Conservation (phyloP, 2,888 invertebrate genomes). For the Malacosoma neustria region DNA sequence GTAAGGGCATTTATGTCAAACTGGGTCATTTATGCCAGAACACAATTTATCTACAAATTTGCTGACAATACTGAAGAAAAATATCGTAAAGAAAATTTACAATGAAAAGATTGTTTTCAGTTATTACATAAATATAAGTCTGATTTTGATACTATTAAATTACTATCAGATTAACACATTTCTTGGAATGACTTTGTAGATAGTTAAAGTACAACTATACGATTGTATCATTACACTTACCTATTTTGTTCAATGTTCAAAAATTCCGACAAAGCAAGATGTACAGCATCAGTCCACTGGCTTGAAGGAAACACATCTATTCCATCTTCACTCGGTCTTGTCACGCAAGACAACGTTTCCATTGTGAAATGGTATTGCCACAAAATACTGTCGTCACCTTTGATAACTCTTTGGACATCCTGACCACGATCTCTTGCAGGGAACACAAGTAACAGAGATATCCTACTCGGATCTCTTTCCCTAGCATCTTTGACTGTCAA, state of each 20-base stretch:
- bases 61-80: too few relatives aligned
- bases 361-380: conserved; percentile 81
- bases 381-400: conserved; percentile 70
- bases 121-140: too few relatives aligned
- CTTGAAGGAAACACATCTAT: conserved; percentile 75
- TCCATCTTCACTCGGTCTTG: conserved; percentile 79
- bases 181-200: too few relatives aligned
- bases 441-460: conserved; percentile 23
- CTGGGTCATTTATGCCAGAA: too few relatives aligned
- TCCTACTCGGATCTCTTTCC: conserved; percentile 34
- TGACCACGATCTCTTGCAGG: conserved; percentile 41
- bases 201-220: too few relatives aligned
- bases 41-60: too few relatives aligned
- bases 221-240: too few relatives aligned
- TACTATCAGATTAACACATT: too few relatives aligned
- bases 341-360: conserved; percentile 77
- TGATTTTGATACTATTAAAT: too few relatives aligned
- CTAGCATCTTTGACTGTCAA: conserved; percentile 36
- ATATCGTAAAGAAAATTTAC: too few relatives aligned
- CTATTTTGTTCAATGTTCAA: conserved; percentile 73
- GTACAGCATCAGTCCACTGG: conserved; percentile 74
- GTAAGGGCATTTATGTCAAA: too few relatives aligned
- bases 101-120: too few relatives aligned
- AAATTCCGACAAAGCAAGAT: conserved; percentile 57
- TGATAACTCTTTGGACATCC: conserved; percentile 63